These are phyloP conservation scores for Ceyx melanurus DNA, from an alignment of 2,113 vertebrate genomes.

Conservation along the genomic window DNA sequence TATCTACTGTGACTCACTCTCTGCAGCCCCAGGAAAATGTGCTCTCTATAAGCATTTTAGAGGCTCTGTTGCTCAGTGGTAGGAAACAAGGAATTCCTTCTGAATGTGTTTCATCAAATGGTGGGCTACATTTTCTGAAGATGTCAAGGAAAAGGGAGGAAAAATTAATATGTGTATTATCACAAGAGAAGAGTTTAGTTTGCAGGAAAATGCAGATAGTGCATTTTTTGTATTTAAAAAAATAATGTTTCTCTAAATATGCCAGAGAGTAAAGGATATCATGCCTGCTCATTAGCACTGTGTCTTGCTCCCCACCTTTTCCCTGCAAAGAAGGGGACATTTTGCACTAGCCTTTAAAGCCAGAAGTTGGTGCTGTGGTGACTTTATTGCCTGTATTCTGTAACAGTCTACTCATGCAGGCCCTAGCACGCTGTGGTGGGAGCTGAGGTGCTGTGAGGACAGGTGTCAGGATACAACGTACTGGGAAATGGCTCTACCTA, in stretches of 20 bases:
- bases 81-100: slow-evolving; percentile 7
- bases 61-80: background rate
- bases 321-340: background rate
- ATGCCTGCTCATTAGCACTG: background rate
- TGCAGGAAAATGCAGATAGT: background rate
- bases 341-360: background rate
- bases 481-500: background rate
- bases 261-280: background rate
- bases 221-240: background rate
- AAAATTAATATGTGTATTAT: background rate
- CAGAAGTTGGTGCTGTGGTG: background rate
- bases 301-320: background rate
- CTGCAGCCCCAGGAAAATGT: slow-evolving; percentile 6
- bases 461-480: background rate
- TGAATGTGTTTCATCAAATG: background rate
- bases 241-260: background rate
- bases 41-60: slow-evolving; percentile 18
- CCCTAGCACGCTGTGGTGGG: background rate
- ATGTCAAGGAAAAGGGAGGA: background rate
- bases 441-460: background rate
- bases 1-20: background rate
- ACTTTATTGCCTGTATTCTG: background rate
- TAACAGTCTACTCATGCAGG: background rate
- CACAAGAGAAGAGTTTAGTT: background rate
- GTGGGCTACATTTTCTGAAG: background rate